phyloP scores from a whole-genome alignment of 64 coral and sea anemone genomes.

The Actinia equina region DNA sequence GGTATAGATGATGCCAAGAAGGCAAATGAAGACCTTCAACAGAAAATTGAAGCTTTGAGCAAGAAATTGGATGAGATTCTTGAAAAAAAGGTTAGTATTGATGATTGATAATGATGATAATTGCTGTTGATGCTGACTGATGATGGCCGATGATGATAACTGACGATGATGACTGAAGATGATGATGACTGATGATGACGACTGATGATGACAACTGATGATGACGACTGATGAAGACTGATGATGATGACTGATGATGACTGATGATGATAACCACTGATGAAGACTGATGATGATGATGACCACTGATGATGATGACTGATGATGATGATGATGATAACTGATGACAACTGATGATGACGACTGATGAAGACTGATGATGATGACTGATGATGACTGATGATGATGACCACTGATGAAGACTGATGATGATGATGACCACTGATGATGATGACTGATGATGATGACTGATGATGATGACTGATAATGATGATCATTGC shows the following conservation, averaged over 20 bases:
- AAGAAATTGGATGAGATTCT: slow-evolving; percentile 29
- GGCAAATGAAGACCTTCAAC: slow-evolving; percentile 37
- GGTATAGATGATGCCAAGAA: slow-evolving; percentile 25
- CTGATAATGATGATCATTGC: too few species aligned
- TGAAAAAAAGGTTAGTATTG: not conserved
- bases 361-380: not conserved
- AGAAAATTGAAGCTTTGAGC: slow-evolving; percentile 19
- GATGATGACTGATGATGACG: not conserved
- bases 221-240: not conserved
- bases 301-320: not conserved
- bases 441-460: not conserved
- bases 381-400: not conserved
- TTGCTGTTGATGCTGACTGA: too few species aligned
- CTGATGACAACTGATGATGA: not conserved
- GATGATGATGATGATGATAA: not conserved
- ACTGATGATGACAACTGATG: not conserved
- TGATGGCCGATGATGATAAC: not conserved
- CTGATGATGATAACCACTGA: not conserved
- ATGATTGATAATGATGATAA: too few species aligned
- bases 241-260: not conserved
- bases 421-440: not conserved
- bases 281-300: too few species aligned
- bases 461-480: not conserved
- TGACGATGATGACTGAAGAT: not conserved
- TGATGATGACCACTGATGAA: not conserved